Base-by-base conservation (phyloP, 2,797 vertebrate species). In the Bothrops alternatus region DNA sequence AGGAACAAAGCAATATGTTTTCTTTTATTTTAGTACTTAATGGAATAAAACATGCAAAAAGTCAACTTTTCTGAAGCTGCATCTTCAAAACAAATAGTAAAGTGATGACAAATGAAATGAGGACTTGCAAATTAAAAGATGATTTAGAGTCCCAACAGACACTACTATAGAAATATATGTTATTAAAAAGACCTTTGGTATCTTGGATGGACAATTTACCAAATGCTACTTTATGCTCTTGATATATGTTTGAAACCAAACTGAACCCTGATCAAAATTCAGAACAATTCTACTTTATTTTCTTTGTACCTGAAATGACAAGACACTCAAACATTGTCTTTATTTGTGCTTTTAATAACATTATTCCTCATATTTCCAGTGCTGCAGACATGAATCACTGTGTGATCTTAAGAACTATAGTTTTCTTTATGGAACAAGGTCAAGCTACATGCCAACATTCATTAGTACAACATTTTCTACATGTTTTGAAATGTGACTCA, bases 271-370 rank as follows among this genome's bases (percentile, higher is more conserved):
- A 58, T 58, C 63, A 88, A 28, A 86, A 56, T 78, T 55, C 25
- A 85, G 86, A 61, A 23, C 25, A 12, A 37, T 10, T 5, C 47
- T 4, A 0, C 3, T 3, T 2, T 14, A 0, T 90, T 93, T 60
- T 8, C 20, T 37, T 55, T 56, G 0, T 60, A 2, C 42, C 88
- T 4, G 23, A 53, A 42, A 88, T 32, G 10, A 32, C 50, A 65
- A 32, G 32, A 88, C 1, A 2, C 47, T 14, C 1, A 7, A 87
- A 65, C 10, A 89, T 57, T 63, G 23, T 89, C 73, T 85, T 92
- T 82, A 78, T 92, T 89, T 92, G 37, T 63, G 47, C 23, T 86
- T 86, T 92, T 61, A 47, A 89, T 89, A 89, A 42, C 57, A 55
- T 92, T 89, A 92, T 92, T 89, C 23, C 3, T 86, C 47, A 42